Evolutionary conservation across 2,797 vertebrate genomes (phyloP).

Genomic region (Champsocephalus esox): DNA sequence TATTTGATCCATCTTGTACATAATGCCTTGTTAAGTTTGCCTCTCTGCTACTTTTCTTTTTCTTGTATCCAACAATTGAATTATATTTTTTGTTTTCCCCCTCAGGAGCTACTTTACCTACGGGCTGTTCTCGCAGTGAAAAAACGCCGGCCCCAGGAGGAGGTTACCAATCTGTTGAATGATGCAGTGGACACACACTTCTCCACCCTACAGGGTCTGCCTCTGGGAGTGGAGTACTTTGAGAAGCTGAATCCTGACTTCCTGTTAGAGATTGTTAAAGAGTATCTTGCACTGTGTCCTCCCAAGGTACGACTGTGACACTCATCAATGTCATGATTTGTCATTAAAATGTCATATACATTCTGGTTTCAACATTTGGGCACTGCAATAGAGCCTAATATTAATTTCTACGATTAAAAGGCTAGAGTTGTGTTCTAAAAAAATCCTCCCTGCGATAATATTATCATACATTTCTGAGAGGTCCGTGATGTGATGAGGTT

Average conservation of each 20-base stretch:
- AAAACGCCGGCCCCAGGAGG: slow-evolving; percentile 86
- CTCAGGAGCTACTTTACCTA: slow-evolving; percentile 92
- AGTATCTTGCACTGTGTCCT: slow-evolving; percentile 92
- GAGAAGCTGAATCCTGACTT: slow-evolving; percentile 98
- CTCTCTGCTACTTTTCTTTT: neutral
- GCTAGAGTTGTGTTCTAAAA: too few species aligned
- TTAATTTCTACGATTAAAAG: too few species aligned
- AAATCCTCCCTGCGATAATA: too few species aligned
- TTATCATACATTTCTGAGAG: too few species aligned
- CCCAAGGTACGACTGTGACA: slow-evolving; percentile 84
- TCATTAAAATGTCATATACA: slow-evolving; percentile 8
- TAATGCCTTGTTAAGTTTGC: slow-evolving; percentile 2
- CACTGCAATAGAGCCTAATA: neutral
- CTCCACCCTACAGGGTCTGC: slow-evolving; percentile 90
- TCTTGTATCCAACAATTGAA: neutral
- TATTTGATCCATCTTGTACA: slow-evolving; percentile 2
- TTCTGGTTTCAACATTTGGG: neutral
- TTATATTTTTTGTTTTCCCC: neutral
- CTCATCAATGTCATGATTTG: neutral
- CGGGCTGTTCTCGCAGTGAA: slow-evolving; percentile 90
- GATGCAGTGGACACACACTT: slow-evolving; percentile 95
- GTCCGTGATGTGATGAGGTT: too few species aligned
- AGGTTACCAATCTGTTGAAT: slow-evolving; percentile 90
- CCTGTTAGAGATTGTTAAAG: slow-evolving; percentile 91
- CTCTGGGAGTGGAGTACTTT: slow-evolving; percentile 94